Conservation (phyloP, 2,797 vertebrate genomes). For the Parauchenoglanis punctatus region DNA sequence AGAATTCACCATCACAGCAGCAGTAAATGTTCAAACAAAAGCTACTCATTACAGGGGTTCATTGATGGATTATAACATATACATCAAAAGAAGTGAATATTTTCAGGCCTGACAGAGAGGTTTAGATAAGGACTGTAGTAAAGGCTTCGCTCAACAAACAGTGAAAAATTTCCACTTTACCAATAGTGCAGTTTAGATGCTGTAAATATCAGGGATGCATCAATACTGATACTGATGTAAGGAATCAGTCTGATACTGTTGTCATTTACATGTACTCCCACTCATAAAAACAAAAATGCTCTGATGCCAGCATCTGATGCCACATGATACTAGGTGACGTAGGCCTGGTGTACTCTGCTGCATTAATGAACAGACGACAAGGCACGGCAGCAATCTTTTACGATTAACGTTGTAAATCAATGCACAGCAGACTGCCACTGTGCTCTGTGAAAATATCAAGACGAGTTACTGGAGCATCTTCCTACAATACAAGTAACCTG, state of each 20-base stretch:
- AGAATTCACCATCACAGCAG: not conserved
- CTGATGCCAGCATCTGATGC: not conserved
- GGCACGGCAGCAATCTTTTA: not conserved
- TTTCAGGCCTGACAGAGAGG: not conserved
- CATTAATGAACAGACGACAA: not conserved
- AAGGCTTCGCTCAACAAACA: not conserved
- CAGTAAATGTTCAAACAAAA: not conserved
- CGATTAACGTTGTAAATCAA: not conserved
- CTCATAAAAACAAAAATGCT: too few species aligned
- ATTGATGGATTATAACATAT: not conserved
- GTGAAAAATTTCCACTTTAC: not conserved
- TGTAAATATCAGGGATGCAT: not conserved
- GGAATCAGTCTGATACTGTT: not conserved
- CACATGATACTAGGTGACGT: not conserved
- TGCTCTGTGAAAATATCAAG: not conserved
- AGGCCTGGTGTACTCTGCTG: not conserved
- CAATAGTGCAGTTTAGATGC: not conserved
- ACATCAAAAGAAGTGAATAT: not conserved
- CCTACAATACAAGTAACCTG: not conserved
- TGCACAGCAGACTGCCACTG: not conserved
- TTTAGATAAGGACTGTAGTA: not conserved
- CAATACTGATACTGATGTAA: slow-evolving; percentile 7
- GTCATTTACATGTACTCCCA: not conserved
- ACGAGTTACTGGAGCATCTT: too few species aligned
- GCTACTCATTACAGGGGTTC: not conserved